Percentiles rank a stretch among this genome's conserved stretches.
phyloP scores from a whole-genome alignment of 2,113 vertebrate genomes.

The Percopsis transmontana region DNA sequence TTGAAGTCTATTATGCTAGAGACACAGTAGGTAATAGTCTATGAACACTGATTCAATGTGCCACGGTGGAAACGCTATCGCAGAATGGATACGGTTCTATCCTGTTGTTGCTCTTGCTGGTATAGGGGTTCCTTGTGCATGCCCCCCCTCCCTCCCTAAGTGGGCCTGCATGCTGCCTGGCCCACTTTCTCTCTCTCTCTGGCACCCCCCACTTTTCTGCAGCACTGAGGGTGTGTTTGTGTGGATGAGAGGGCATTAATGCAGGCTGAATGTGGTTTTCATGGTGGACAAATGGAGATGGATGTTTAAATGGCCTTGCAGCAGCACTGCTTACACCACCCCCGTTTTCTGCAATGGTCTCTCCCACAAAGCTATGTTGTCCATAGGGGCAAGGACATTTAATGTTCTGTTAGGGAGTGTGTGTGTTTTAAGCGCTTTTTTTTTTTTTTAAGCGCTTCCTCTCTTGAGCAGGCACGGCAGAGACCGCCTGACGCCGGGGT shows the following conservation, averaged over 20 bases:
- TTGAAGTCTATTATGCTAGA: no score
- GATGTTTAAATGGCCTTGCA: neutral
- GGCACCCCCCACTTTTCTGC: no score
- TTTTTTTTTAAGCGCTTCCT: neutral
- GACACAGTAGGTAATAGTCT: no score
- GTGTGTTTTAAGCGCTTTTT: neutral
- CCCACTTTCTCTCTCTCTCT: no score
- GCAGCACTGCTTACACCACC: neutral
- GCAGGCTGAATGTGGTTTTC: slow-evolving; percentile 23
- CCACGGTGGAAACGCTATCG: no score
- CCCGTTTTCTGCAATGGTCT: neutral
- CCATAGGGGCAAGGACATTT: neutral
- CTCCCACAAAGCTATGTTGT: slow-evolving; percentile 8
- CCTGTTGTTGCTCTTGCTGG: no score
- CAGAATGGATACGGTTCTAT: no score
- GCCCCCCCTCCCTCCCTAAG: no score
- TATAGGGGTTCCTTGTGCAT: no score
- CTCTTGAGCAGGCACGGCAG: neutral
- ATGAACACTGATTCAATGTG: no score
- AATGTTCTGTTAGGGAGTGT: neutral
- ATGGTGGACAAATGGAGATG: neutral
- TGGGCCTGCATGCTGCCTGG: no score
- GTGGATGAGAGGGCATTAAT: slow-evolving; percentile 15
- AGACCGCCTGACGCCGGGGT: slow-evolving; percentile 35
- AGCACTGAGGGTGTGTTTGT: neutral